Evolutionary conservation across 2,113 vertebrate species (phyloP).

Genomic region (Myrmecobius fasciatus): DNA sequence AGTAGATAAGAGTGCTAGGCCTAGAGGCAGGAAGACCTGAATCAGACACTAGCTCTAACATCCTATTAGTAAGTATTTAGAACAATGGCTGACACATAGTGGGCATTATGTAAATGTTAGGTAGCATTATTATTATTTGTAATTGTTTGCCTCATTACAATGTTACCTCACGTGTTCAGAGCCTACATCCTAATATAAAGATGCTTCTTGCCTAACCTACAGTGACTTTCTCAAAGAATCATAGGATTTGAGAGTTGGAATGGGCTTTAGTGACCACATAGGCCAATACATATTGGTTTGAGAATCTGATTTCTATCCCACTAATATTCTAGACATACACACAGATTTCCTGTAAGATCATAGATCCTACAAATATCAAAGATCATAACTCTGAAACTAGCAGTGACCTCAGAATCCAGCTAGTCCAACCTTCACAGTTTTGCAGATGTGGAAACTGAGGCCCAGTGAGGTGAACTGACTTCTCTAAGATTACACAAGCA

Average conservation of each 20-base stretch:
- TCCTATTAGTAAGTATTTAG: background rate
- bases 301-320: no score
- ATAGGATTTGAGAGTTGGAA: background rate
- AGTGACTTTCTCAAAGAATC: background rate
- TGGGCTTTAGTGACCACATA: background rate
- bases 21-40: background rate
- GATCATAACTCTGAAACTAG: background rate
- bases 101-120: background rate
- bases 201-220: background rate
- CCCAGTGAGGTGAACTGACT: background rate
- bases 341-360: background rate
- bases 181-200: conserved; percentile 68
- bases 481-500: background rate
- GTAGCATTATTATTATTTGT: background rate
- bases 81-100: background rate
- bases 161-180: background rate
- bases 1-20: background rate
- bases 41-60: background rate
- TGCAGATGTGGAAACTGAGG: background rate
- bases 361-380: background rate
- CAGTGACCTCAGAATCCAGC: background rate
- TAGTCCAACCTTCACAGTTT: background rate
- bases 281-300: background rate
- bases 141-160: background rate
- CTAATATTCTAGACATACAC: background rate